Base-by-base conservation (phyloP, 1,140 invertebrate genomes). In the Neodiprion virginianus region DNA sequence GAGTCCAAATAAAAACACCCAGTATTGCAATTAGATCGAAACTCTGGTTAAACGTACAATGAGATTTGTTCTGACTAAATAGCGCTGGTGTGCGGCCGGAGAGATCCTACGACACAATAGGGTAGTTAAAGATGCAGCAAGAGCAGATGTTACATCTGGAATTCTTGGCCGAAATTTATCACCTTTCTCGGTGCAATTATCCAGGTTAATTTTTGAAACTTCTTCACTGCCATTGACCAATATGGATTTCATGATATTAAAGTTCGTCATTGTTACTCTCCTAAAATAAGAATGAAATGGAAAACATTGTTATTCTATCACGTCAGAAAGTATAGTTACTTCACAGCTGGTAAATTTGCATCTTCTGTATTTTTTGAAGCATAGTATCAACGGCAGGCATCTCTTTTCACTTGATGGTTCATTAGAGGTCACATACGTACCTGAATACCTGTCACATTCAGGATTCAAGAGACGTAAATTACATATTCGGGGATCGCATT, bases 51-150 rank as follows among this genome's bases (percentile, higher is more conserved):
- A 47, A 75, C 78, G 73, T 71, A 79, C 78, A 11, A 79, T 79
- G 1, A 79, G 7, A 72, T 77, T 72, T 48, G 76, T 73, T 14
- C 78, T 74, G 8, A 75, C 78, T 47, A 75, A 74, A 53, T 79
- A 79, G 48, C 76, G 74, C 40, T 77, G 76, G 50, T 75, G 66
- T 14, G 71, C 73, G 9, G 75, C 78, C 23, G 72, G 67, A 1
- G 78, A 79, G 12, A 79, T 74, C 76, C 76, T 79, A 21, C 75
- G 73, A 14, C 71, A 50, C 11, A 79, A 14, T 11, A 77, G 48
- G 67, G 77, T 72, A 23, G 74, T 73, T 12, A 79, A 74, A 0
- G 76, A 79, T 61, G 4, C 71, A 9, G 72, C 48, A n/a, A 79
- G 69, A n/a, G 61, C 73, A 12, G 53, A 61, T 61, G 53, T 61